Evolutionary conservation across 2,797 vertebrate genomes (phyloP), one percentile per base, ranked within the genome.

Genomic region (Acipenser transmontanus): DNA sequence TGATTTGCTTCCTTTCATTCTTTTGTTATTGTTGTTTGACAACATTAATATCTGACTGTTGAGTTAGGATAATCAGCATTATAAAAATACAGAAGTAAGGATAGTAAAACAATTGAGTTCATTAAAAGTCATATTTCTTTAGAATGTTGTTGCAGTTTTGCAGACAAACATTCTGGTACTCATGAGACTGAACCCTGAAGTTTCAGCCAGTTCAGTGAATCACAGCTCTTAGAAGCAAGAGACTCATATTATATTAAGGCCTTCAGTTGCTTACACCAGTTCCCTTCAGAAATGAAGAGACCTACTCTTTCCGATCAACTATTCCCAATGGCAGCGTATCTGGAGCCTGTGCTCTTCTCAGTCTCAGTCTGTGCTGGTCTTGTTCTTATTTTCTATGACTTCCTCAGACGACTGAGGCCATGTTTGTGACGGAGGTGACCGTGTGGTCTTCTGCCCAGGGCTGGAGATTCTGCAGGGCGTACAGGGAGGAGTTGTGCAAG

Each of bases 361-460:
- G 51, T 52, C 12, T 57, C 54, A 6, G 54, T 13, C 54, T 57
- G 9, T 34, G 34, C 34, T 34, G 34, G 34, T 57, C 54, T 57
- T 52, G 51, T 12, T 12, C 6, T 52, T 8, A 52, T 57, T n/a
- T 11, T 11, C 14, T 12, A 2, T n/a, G 12, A 10, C 14, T 61
- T 47, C 60, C 63, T 91, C 86, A 90, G 72, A 89, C 89, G 65
- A 89, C 86, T 77, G 89, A 89, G 67, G 89, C 90, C 72, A 88
- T 72, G 69, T 87, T 88, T 86, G 89, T 91, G 87, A 91, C 88
- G 78, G 91, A 90, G 81, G 91, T 90, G 87, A 92, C 94, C 87
- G 96, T 95, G 89, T 93, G 94, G 81, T 97, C 95, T 69, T 98
- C 96, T 0, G 94, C 96, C 97, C 97, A 99, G 68, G 96, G 97